Conservation (phyloP, 2,888 invertebrate genomes). For the Mythimna impura region DNA sequence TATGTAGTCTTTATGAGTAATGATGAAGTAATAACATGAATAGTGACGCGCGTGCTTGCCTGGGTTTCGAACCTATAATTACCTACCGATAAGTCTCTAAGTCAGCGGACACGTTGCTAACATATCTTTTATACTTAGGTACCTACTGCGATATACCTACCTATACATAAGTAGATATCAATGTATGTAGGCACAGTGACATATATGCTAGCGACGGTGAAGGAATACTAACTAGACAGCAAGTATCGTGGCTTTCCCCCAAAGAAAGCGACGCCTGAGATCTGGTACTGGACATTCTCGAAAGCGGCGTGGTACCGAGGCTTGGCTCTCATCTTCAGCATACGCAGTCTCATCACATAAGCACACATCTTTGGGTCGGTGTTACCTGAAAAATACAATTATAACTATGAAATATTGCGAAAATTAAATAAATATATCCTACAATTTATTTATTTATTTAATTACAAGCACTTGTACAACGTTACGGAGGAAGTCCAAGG, state of each 20-base stretch:
- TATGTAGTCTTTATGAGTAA: not conserved
- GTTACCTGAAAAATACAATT: slow-evolving; percentile 71
- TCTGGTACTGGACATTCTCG: slow-evolving; percentile 77
- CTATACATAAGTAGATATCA: too few species aligned
- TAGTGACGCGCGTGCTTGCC: not conserved
- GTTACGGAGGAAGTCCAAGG: too few species aligned
- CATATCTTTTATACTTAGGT: not conserved
- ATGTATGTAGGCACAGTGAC: not conserved
- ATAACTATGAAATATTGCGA: not conserved
- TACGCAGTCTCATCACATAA: slow-evolving; percentile 76
- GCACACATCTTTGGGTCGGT: slow-evolving; percentile 79
- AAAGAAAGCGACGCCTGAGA: slow-evolving; percentile 75
- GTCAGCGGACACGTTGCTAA: not conserved
- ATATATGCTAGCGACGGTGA: not conserved
- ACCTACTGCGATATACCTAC: not conserved
- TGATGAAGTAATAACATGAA: not conserved
- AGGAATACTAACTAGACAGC: slow-evolving; percentile 72
- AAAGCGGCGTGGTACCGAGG: slow-evolving; percentile 71
- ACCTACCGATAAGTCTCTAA: not conserved
- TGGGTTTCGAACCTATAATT: not conserved
- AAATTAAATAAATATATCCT: not conserved
- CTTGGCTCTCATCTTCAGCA: slow-evolving; percentile 78
- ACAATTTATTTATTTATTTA: too few species aligned
- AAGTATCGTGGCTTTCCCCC: slow-evolving; percentile 77
- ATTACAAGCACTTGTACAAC: too few species aligned